phyloP scores from a whole-genome alignment of 2,888 invertebrate genomes.

The Brachypalpus laphriformis region DNA sequence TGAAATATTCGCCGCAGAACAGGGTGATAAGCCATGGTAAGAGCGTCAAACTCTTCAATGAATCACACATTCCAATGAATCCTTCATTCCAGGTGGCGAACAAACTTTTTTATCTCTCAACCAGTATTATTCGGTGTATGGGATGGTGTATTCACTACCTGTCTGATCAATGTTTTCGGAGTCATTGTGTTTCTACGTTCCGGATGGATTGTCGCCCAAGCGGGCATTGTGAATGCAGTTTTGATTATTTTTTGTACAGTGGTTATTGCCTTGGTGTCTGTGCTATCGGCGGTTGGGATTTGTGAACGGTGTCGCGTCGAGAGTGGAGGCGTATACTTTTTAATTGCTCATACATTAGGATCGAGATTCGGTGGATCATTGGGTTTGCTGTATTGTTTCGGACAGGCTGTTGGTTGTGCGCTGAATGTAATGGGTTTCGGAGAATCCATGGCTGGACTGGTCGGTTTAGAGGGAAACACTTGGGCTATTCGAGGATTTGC shows the following conservation, averaged over 20 bases:
- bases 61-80: not conserved
- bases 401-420: constrained; percentile 98
- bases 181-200: constrained; percentile 98
- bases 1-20: constrained; percentile 95
- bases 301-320: constrained; percentile 97
- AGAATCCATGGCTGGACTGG: constrained; percentile 95
- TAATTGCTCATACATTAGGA: constrained; percentile 96
- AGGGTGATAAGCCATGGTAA: constrained; percentile 85
- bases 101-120: constrained; percentile 97
- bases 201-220: constrained; percentile 98
- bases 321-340: constrained; percentile 98
- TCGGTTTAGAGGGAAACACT: constrained; percentile 87
- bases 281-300: constrained; percentile 97
- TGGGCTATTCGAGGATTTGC: constrained; percentile 95
- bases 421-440: constrained; percentile 97
- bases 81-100: constrained; percentile 91
- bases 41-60: not conserved
- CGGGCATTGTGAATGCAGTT: constrained; percentile 91
- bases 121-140: constrained; percentile 97
- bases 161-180: constrained; percentile 98
- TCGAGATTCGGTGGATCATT: constrained; percentile 96
- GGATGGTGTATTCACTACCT: constrained; percentile 98
- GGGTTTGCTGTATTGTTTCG: constrained; percentile 97
- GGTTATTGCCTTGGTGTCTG: constrained; percentile 94
- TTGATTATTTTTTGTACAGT: constrained; percentile 93